Base-by-base conservation (phyloP, 1,140 invertebrate genomes). In the Lasioglossum albipes region DNA sequence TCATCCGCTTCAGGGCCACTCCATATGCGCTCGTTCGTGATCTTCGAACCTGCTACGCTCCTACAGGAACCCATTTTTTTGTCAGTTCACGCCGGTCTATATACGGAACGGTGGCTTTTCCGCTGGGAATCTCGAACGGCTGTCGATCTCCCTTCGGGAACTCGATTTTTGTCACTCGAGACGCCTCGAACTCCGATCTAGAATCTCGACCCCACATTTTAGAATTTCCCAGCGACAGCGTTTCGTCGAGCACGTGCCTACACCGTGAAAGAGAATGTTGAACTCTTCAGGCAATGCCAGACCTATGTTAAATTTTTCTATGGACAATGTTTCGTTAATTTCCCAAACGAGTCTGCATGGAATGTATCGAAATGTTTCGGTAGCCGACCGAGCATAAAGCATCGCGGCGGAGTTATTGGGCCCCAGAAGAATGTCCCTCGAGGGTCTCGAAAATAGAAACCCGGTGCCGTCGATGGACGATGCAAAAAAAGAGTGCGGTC, bases 1-100 rank as follows among this genome's bases (percentile, higher is more conserved):
- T 88, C 88, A 89, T 89, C 88, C 85, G 88, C 83, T 84, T 82
- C 79, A 70, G 70, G 77, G 76, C 49, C 79, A 81, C 67, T 88
- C 84, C 87, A 82, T 83, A 87, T 88, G 87, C 71, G 84, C 71
- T 68, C 42, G 65, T 79, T 85, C 88, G 85, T 88, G 83, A 88
- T 89, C 83, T 85, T 71, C 69, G 84, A 87, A 87, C 81, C 72
- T 61, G 68, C 62, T 67, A 84, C 74, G 83, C 79, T 82, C 76
- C 72, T 41, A 27, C 41, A 61, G 41, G 49, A 72, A 71, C 59
- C 42, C 71, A 42, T 6, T 71, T 81, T 64, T 77, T 64, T 66
- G 27, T 57, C 7, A 41, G 64, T 72, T 78, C 75, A 57, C 31
- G 61, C 36, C 31, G n/a, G n/a, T 64, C 54, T 45, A 71, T 61